A percentile compares a stretch with the other conserved stretches of the same genome.
phyloP scores from a whole-genome alignment of 2,797 vertebrate species.

The Paedocypris micromegethes region DNA sequence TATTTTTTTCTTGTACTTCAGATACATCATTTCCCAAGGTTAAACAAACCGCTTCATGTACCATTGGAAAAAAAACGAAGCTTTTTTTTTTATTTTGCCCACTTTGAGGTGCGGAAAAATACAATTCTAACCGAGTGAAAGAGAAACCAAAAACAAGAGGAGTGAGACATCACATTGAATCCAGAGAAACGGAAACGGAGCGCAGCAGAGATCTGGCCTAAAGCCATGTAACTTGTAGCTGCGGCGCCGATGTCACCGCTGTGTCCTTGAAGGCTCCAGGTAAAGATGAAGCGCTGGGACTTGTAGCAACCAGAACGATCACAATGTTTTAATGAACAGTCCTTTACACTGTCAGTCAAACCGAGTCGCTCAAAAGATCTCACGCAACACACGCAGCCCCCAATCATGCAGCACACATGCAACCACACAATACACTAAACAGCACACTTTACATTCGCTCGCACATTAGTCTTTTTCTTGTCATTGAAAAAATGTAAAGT shows the following conservation, averaged over 20 bases:
- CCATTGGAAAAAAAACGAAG: no score
- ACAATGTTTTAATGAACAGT: constrained; percentile 51
- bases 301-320: constrained; percentile 54
- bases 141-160: constrained; percentile 56
- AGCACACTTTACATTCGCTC: no score
- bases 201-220: constrained; percentile 70
- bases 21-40: no score
- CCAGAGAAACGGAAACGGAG: constrained; percentile 64
- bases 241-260: constrained; percentile 58
- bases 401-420: constrained; percentile 4
- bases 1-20: no score
- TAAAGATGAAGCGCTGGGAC: constrained; percentile 58
- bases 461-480: no score
- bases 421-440: not conserved
- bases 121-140: constrained; percentile 62
- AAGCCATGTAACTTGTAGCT: constrained; percentile 69
- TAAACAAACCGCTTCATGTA: no score
- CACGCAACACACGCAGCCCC: not conserved
- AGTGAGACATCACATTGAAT: constrained; percentile 74
- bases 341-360: constrained; percentile 49
- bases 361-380: constrained; percentile 27
- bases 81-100: constrained; percentile 33
- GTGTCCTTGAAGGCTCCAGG: constrained; percentile 77
- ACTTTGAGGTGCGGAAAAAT: constrained; percentile 57
- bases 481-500: no score